Evolutionary conservation across 2,888 invertebrate species (phyloP).

Genomic region (Chloromyia formosa): DNA sequence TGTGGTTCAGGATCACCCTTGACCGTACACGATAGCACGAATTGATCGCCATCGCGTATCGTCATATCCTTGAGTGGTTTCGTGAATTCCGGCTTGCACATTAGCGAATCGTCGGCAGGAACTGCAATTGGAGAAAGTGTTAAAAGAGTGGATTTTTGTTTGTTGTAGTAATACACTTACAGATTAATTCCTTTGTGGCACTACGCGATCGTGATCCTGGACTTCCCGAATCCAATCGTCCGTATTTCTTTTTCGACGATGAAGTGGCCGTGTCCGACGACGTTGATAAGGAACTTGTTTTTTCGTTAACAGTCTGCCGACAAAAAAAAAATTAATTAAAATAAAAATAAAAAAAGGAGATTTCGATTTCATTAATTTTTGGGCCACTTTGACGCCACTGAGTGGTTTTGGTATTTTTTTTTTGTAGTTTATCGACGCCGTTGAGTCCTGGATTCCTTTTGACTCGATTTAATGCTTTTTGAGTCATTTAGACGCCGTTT

Average conservation of each 20-base stretch:
- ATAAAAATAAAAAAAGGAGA: too few species aligned
- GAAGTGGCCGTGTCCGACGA: constrained; percentile 53
- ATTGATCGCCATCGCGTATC: constrained; percentile 88
- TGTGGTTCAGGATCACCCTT: constrained; percentile 94
- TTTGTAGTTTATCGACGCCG: too few species aligned
- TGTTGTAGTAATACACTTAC: too few species aligned
- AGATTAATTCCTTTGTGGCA: constrained; percentile 86
- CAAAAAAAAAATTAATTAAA: background rate
- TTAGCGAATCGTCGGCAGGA: constrained; percentile 85
- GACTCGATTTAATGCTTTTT: too few species aligned
- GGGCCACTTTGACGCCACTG: too few species aligned
- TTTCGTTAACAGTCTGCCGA: constrained; percentile 52
- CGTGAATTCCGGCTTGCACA: constrained; percentile 87
- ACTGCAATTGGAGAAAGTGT: constrained; percentile 66
- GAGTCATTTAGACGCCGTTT: too few species aligned
- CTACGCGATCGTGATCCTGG: constrained; percentile 88
- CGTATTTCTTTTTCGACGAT: constrained; percentile 71
- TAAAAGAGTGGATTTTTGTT: background rate
- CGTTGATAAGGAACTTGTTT: constrained; percentile 55
- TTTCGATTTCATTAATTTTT: too few species aligned
- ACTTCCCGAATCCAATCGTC: constrained; percentile 75
- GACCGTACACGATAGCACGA: constrained; percentile 83
- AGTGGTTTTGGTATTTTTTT: too few species aligned
- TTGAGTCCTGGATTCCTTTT: too few species aligned
- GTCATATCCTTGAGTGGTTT: constrained; percentile 77